phyloP scores from a whole-genome alignment of 2,113 vertebrate genomes.

The Ellobius talpinus region DNA sequence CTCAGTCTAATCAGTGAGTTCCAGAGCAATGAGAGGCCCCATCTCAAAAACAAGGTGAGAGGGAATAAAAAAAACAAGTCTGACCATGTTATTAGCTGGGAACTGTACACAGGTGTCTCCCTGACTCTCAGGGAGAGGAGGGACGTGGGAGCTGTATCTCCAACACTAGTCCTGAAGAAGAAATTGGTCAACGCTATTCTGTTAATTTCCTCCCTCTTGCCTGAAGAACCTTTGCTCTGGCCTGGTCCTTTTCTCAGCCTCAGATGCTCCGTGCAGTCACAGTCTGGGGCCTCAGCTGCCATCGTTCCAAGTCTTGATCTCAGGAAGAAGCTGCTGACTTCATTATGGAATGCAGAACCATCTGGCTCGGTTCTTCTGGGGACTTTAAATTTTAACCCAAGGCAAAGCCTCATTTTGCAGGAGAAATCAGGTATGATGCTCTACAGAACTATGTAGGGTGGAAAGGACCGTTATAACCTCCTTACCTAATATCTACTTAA shows the following conservation, averaged over 20 bases:
- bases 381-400: conserved; percentile 20
- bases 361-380: background rate
- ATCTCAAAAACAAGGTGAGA: background rate
- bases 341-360: background rate
- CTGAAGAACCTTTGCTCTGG: background rate
- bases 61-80: background rate
- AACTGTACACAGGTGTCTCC: background rate
- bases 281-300: background rate
- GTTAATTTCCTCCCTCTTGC: background rate
- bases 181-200: background rate
- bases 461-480: background rate
- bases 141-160: background rate
- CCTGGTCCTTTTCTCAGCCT: background rate
- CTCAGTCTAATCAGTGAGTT: background rate
- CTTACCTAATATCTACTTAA: background rate
- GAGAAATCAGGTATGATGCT: background rate
- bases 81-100: background rate
- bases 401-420: background rate
- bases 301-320: background rate
- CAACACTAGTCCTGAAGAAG: background rate
- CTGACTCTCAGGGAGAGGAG: background rate
- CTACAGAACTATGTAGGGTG: background rate
- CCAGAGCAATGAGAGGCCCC: background rate
- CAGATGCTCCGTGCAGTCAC: background rate
- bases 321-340: background rate